A percentile compares a stretch with the other conserved stretches of the same genome.
Conservation (phyloP, 2,888 invertebrate genomes). For the Alloplasta piceator region DNA sequence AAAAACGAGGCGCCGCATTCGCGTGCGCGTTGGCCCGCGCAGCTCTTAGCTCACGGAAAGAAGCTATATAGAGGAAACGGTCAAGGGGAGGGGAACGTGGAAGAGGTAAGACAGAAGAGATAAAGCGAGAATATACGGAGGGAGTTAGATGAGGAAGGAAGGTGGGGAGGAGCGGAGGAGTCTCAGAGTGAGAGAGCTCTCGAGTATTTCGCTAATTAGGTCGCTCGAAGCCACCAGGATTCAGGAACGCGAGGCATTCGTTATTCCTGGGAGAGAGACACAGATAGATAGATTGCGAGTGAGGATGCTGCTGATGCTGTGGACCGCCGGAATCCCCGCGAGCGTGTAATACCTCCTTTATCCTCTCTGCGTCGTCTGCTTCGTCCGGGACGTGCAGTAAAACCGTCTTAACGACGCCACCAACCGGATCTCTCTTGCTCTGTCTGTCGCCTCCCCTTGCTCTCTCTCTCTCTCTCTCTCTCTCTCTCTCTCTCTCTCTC, state of each 20-base stretch:
- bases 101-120: slow-evolving; percentile 42
- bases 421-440: slow-evolving; percentile 36
- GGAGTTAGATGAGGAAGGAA: slow-evolving; percentile 17
- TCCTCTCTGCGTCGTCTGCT: slow-evolving; percentile 30
- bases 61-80: slow-evolving; percentile 30
- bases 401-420: slow-evolving; percentile 44
- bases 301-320: slow-evolving; percentile 53
- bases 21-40: slow-evolving; percentile 64
- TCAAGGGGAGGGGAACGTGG: slow-evolving; percentile 30
- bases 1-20: slow-evolving; percentile 75
- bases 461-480: too few relatives aligned
- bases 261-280: slow-evolving; percentile 70
- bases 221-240: slow-evolving; percentile 77
- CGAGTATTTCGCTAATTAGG: slow-evolving; percentile 81
- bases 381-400: slow-evolving; percentile 9
- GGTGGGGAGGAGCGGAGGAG: slow-evolving; percentile 24
- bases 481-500: too few relatives aligned
- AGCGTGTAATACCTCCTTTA: slow-evolving; percentile 28
- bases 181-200: slow-evolving; percentile 51
- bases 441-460: too few relatives aligned
- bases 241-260: slow-evolving; percentile 79
- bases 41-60: slow-evolving; percentile 54
- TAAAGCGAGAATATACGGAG: slow-evolving; percentile 43
- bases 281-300: slow-evolving; percentile 23
- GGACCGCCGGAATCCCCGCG: slow-evolving; percentile 45